These are phyloP conservation scores for Nibea coibor DNA, from an alignment of 2,113 vertebrate genomes.

Conservation along the genomic window DNA sequence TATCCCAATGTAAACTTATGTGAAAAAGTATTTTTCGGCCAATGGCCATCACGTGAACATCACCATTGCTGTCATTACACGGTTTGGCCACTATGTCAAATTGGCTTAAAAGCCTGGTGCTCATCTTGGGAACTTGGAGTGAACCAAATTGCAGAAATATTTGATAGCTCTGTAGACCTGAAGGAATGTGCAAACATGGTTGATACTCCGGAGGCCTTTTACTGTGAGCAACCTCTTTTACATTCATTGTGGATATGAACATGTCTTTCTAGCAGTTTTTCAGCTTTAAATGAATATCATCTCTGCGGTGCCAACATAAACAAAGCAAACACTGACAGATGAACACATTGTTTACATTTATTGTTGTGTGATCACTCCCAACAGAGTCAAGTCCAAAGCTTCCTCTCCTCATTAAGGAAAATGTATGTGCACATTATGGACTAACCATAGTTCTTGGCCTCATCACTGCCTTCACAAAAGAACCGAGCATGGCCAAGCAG, in stretches of 20 bases:
- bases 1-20: no score
- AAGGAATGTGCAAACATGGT: neutral
- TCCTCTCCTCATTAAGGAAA: slow-evolving; percentile 13
- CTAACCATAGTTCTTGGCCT: slow-evolving; percentile 13
- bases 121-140: neutral
- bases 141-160: neutral
- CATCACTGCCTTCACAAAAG: neutral
- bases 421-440: slow-evolving; percentile 9
- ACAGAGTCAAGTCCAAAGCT: neutral
- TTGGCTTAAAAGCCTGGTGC: no score
- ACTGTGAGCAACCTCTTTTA: neutral
- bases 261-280: neutral
- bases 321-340: neutral
- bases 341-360: neutral
- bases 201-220: neutral
- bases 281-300: neutral
- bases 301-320: neutral
- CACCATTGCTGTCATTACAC: no score
- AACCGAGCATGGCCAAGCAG: slow-evolving; percentile 3
- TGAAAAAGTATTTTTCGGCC: no score
- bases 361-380: neutral
- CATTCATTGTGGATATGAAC: neutral
- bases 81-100: no score
- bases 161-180: neutral
- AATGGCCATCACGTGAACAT: no score